A percentile compares a stretch with the other conserved stretches of the same genome.
phyloP scores from a whole-genome alignment of 2,888 invertebrate genomes.

The Palloptera scutellata region DNA sequence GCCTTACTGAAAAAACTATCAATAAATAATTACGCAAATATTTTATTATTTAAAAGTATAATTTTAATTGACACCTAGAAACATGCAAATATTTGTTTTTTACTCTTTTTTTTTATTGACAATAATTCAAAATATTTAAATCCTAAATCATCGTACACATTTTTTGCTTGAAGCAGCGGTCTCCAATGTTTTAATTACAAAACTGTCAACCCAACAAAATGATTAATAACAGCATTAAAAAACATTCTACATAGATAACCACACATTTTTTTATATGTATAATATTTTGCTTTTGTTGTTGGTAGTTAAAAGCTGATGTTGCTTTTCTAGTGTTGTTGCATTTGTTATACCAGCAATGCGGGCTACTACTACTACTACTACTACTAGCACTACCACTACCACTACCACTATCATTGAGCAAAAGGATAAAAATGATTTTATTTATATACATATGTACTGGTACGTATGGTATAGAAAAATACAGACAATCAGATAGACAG shows the following conservation, averaged over 20 bases:
- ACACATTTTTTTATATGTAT: neutral
- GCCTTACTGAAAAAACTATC: no score
- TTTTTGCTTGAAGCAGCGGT: no score
- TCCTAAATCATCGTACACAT: no score
- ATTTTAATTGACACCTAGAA: no score
- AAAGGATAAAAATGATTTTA: no score
- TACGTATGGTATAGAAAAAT: neutral
- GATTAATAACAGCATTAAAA: conserved; percentile 16
- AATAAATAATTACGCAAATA: no score
- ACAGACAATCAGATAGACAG: conserved; percentile 33
- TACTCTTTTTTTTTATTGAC: no score
- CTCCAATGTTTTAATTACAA: conserved; percentile 15
- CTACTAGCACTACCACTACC: no score
- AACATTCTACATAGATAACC: conserved; percentile 1
- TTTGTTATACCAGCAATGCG: neutral
- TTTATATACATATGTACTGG: neutral
- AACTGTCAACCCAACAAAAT: conserved; percentile 22
- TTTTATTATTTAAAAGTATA: no score
- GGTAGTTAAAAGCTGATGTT: neutral
- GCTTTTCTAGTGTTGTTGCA: neutral
- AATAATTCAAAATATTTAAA: no score
- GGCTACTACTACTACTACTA: neutral
- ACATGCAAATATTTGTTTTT: no score
- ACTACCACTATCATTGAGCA: no score
- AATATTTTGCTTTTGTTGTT: neutral